Conservation (phyloP, 2,888 invertebrate genomes). For the Meteorus colon region DNA sequence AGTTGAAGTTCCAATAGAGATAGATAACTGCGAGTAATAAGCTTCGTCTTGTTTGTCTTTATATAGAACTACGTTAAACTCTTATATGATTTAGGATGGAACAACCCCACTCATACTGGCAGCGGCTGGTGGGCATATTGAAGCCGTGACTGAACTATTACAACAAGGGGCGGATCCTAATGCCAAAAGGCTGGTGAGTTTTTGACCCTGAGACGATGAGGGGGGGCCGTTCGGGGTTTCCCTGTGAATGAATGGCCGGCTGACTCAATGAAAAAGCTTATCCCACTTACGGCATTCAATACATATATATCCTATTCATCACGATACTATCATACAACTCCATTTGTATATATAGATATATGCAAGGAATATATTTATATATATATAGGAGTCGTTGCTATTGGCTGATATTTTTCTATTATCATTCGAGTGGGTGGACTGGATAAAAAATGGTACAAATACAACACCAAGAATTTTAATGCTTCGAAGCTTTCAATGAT, state of each 20-base stretch:
- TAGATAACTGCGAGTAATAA: too few species aligned
- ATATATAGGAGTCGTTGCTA: background rate
- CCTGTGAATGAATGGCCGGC: slow-evolving; percentile 26
- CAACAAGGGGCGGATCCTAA: slow-evolving; percentile 94
- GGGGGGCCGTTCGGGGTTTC: slow-evolving; percentile 24
- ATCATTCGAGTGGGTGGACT: slow-evolving; percentile 2
- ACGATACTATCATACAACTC: background rate
- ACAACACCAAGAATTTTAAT: too few species aligned
- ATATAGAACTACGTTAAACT: background rate
- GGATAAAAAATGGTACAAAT: background rate
- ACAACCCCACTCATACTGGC: slow-evolving; percentile 95
- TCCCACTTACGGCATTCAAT: slow-evolving; percentile 3
- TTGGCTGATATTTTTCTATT: background rate
- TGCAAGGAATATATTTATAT: background rate
- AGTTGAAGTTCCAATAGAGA: too few species aligned
- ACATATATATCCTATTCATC: background rate
- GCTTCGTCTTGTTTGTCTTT: too few species aligned
- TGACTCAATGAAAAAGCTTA: slow-evolving; percentile 28
- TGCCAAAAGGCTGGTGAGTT: slow-evolving; percentile 83
- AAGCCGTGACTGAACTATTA: slow-evolving; percentile 89
- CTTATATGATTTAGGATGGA: slow-evolving; percentile 82
- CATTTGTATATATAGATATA: background rate
- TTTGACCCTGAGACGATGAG: slow-evolving; percentile 31
- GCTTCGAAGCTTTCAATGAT: background rate
- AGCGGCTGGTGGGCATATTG: slow-evolving; percentile 91